Evolutionary conservation across 2,113 vertebrate species (phyloP).

Genomic region (Corythornis vintsioides): DNA sequence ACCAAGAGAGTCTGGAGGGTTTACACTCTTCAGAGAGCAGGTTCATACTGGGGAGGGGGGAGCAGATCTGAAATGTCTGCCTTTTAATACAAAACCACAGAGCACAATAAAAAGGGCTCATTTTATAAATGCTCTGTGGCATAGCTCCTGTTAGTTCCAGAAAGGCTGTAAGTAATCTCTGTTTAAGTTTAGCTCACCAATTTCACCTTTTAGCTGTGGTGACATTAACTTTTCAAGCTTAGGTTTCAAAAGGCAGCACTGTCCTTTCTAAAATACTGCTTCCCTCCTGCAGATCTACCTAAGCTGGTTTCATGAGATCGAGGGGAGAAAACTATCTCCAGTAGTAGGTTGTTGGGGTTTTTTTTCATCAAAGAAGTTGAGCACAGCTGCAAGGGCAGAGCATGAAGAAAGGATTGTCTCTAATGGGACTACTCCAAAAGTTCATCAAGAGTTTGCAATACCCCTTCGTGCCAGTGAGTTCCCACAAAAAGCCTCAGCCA

Average conservation of each 20-base stretch:
- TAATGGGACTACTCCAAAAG: background rate
- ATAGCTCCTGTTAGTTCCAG: background rate
- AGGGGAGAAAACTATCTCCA: background rate
- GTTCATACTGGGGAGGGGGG: background rate
- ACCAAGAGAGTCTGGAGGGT: background rate
- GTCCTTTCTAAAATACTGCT: background rate
- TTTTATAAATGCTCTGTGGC: background rate
- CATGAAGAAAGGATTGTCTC: background rate
- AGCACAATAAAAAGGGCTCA: background rate
- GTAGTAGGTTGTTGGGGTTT: background rate
- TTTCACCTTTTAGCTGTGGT: background rate
- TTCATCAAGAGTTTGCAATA: constrained; percentile 22
- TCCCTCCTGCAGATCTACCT: background rate
- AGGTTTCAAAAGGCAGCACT: background rate
- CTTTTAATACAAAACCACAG: background rate
- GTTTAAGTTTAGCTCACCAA: background rate
- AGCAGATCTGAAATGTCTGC: background rate
- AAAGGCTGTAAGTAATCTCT: background rate
- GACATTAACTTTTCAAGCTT: background rate
- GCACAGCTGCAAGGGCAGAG: background rate
- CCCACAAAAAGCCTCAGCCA: constrained; percentile 3
- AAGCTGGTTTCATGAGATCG: background rate
- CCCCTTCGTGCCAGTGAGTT: background rate
- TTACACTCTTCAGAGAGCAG: background rate
- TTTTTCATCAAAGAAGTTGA: background rate